Evolutionary conservation across 1,140 invertebrate species (phyloP), one percentile per base, ranked within the genome.

Genomic region (Wiebesia pumilae): DNA sequence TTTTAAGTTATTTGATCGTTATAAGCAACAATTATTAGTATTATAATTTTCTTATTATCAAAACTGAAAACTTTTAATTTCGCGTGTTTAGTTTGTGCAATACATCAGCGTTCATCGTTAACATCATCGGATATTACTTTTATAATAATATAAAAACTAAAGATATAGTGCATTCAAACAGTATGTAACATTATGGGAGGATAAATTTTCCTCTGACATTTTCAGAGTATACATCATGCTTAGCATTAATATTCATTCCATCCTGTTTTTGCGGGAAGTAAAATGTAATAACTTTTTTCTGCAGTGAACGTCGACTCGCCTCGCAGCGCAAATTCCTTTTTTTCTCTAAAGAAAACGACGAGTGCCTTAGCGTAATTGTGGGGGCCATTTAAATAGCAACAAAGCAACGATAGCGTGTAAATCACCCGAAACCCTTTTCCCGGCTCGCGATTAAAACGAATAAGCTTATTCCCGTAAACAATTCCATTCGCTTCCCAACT

Each of bases 251-350:
- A 75, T 75, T 75, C 38, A 75, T 75, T 75, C 24, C 38, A 24
- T 43, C 24, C 43, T 1, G 40, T 27, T 43, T 75, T 75, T 33
- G 40, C 71, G 38, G 71, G 10, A 43, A 75, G 38, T 71, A 71
- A 38, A 71, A 71, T 71, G 69, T 38, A 71, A 71, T 71, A 71
- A 71, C 33, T 71, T 38, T 12, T 33, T 75, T 75, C 38, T 33
- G 24, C 38, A 4, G 38, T 9, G 71, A 43, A 43, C 7, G 10
- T 21, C 16, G 10, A 24, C 69, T 71, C 69, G 69, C 35, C 12
- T 21, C n/a, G 14, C 35, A 7, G 12, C 12, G 19, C 69, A 21
- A 21, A 24, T 14, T 75, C 14, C 38, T 24, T 43, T 27, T 71
- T 33, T 10, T 19, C 71, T 12, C 10, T 21, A n/a, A 43, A 71